These are phyloP conservation scores for Streblospio benedicti DNA, from an alignment of 1,140 invertebrate genomes.

Conservation along the genomic window DNA sequence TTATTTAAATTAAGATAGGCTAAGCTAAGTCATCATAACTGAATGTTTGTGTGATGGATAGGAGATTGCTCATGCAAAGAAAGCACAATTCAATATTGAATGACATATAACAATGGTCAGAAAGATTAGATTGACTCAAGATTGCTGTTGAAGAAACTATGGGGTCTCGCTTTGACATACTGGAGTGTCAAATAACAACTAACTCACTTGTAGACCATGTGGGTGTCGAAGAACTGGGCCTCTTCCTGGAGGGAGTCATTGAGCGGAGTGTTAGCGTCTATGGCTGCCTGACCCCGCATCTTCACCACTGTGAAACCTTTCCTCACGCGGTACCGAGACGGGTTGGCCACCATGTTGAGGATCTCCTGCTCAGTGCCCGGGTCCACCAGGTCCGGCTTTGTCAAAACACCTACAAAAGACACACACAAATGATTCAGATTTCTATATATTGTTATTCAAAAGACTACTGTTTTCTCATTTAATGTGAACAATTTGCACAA, in stretches of 20 bases:
- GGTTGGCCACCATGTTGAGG: not conserved
- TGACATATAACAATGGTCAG: not conserved
- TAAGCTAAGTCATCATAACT: no score
- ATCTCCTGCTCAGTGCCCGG: constrained; percentile 6
- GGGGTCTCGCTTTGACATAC: no score
- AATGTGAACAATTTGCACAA: no score
- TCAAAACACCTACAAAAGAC: constrained; percentile 2
- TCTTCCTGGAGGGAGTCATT: not conserved
- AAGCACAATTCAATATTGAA: not conserved
- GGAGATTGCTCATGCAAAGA: no score
- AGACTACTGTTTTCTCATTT: no score
- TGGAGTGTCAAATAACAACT: no score
- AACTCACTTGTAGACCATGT: not conserved
- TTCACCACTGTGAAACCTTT: constrained; percentile 4
- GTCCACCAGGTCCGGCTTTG: constrained; percentile 9
- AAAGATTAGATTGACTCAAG: no score
- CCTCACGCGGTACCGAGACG: not conserved
- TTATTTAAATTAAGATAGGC: not conserved
- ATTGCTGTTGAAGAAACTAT: no score
- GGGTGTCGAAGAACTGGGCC: not conserved
- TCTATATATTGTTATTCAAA: no score
- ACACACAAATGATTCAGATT: no score
- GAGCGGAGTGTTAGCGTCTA: not conserved
- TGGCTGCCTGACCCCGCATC: not conserved
- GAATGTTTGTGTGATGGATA: no score